Conservation (phyloP, 2,888 invertebrate species). For the Mechanitis messenoides region DNA sequence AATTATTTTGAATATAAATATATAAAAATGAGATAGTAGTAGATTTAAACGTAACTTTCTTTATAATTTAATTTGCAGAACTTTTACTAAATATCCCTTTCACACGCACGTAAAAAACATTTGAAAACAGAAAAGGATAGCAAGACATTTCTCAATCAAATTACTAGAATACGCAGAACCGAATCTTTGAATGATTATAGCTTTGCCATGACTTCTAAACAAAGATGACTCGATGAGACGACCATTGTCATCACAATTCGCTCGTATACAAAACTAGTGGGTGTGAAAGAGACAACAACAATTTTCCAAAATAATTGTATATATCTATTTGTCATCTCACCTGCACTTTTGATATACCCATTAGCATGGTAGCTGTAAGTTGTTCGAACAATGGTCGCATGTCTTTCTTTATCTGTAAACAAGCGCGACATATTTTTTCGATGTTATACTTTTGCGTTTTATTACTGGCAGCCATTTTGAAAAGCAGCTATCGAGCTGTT, state of each 20-base stretch:
- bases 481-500: conserved; percentile 52
- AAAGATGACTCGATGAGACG: conserved; percentile 68
- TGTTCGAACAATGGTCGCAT: conserved; percentile 81
- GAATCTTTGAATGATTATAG: conserved; percentile 45
- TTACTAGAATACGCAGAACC: conserved; percentile 51
- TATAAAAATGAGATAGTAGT: too few relatives aligned
- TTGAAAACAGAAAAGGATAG: conserved; percentile 53
- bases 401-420: conserved; percentile 79
- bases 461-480: conserved; percentile 67
- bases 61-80: neutral
- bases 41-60: too few relatives aligned
- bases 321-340: conserved; percentile 62
- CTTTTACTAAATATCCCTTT: conserved; percentile 35
- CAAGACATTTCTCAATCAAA: conserved; percentile 62
- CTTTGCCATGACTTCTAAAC: conserved; percentile 59
- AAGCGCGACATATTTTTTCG: conserved; percentile 80
- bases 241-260: conserved; percentile 29
- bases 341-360: conserved; percentile 79
- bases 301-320: conserved; percentile 54
- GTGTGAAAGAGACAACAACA: conserved; percentile 65
- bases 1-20: too few relatives aligned
- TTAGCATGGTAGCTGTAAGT: conserved; percentile 79
- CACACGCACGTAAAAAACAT: conserved; percentile 28
- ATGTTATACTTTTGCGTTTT: conserved; percentile 60
- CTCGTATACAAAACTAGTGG: conserved; percentile 34